phyloP scores from a whole-genome alignment of 1,140 invertebrate genomes.

The Oedothorax gibbosus region DNA sequence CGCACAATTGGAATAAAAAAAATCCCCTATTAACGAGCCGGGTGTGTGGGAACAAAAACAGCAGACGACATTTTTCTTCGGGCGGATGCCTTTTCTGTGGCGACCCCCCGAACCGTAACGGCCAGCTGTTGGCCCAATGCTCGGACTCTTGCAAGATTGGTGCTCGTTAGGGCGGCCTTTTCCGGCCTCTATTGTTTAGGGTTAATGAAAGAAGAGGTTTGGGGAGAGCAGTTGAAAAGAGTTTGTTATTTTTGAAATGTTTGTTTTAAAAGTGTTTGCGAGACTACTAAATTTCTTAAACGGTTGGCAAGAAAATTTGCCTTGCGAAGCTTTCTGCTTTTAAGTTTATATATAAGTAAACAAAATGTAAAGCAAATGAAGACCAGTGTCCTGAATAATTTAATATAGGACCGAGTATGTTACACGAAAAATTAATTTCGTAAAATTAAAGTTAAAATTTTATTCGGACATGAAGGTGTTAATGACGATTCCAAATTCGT shows the following conservation, averaged over 20 bases:
- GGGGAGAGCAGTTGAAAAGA: background rate
- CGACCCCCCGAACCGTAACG: conserved; percentile 40
- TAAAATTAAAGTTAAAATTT: too few species aligned
- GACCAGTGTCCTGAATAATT: too few species aligned
- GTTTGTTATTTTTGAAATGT: background rate
- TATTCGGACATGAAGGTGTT: too few species aligned
- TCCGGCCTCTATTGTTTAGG: background rate
- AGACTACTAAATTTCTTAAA: too few species aligned
- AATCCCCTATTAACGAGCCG: background rate
- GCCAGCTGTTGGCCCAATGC: conserved; percentile 25
- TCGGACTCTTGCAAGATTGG: conserved; percentile 5
- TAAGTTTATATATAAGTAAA: too few species aligned
- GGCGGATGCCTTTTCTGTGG: conserved; percentile 61
- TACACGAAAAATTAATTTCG: too few species aligned
- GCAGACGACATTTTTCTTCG: conserved; percentile 9
- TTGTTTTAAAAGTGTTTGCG: too few species aligned
- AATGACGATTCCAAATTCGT: too few species aligned
- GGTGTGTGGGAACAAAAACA: background rate
- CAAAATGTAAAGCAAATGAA: too few species aligned
- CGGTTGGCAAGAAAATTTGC: too few species aligned
- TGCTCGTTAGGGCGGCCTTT: background rate
- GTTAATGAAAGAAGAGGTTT: background rate
- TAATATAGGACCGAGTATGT: too few species aligned
- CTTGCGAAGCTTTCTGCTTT: too few species aligned
- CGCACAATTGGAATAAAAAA: background rate